A percentile compares a stretch with the other conserved stretches of the same genome.
Conservation (phyloP, 2,888 invertebrate genomes). For the Cephus pulcher region DNA sequence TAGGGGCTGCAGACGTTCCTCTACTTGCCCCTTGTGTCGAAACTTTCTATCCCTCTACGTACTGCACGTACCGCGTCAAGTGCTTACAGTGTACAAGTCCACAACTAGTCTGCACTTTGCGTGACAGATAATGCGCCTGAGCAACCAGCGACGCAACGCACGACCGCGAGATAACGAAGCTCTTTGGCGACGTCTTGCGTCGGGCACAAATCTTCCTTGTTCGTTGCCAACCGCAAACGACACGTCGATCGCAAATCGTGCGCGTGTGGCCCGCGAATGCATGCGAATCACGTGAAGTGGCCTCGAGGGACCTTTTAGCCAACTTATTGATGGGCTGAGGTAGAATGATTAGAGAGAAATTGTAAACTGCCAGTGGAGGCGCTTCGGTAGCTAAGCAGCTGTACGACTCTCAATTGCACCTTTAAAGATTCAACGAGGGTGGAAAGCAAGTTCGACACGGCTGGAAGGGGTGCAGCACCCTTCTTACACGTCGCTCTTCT, state of each 20-base stretch:
- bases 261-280: too few relatives aligned
- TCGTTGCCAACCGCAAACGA: too few relatives aligned
- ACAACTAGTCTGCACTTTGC: background rate
- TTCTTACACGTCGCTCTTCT: background rate
- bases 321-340: background rate
- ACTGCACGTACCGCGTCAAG: too few relatives aligned
- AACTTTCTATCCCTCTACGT: background rate
- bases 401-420: background rate
- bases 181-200: too few relatives aligned
- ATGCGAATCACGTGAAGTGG: too few relatives aligned
- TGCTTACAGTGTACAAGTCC: background rate
- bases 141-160: too few relatives aligned
- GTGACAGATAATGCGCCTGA: too few relatives aligned
- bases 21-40: background rate
- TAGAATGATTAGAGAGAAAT: background rate
- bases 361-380: background rate
- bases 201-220: too few relatives aligned
- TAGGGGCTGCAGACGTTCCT: background rate
- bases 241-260: too few relatives aligned
- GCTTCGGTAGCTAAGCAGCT: background rate
- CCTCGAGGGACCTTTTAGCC: background rate
- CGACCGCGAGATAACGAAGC: too few relatives aligned
- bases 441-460: background rate
- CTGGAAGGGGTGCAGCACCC: background rate
- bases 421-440: background rate